Evolutionary conservation across 2,888 invertebrate genomes (phyloP).

Genomic region (Crossocerus cetratus): DNA sequence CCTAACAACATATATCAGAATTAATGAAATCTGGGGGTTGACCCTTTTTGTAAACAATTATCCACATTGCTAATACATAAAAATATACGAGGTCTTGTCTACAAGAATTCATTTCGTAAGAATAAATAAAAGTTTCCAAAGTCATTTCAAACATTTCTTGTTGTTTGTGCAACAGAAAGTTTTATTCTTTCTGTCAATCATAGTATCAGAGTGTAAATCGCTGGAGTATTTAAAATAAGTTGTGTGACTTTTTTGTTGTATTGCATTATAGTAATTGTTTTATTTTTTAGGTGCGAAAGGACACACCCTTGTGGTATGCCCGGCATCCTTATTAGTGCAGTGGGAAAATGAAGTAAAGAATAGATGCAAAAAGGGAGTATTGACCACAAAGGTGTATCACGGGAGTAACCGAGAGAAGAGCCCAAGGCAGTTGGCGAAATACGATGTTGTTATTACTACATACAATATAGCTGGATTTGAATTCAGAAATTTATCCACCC

Average conservation of each 20-base stretch:
- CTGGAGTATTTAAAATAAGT: too few relatives aligned
- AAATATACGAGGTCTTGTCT: too few relatives aligned
- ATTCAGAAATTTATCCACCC: conserved; percentile 69
- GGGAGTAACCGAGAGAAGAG: conserved; percentile 84
- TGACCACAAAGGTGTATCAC: conserved; percentile 86
- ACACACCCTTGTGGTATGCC: conserved; percentile 93
- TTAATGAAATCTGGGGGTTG: too few relatives aligned
- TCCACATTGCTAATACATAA: too few relatives aligned
- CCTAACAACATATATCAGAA: too few relatives aligned
- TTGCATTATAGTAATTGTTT: neutral
- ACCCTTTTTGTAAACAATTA: too few relatives aligned
- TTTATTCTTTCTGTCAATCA: conserved; percentile 3
- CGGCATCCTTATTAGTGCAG: conserved; percentile 93
- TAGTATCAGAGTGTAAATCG: conserved; percentile 49
- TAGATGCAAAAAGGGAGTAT: conserved; percentile 80
- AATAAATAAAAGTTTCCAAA: too few relatives aligned
- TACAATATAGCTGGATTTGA: conserved; percentile 87
- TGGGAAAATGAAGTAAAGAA: conserved; percentile 90
- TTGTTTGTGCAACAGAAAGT: conserved; percentile 16
- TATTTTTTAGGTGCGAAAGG: conserved; percentile 78
- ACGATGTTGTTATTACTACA: conserved; percentile 93
- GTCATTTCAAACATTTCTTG: too few relatives aligned
- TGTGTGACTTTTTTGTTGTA: neutral
- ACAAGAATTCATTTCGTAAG: too few relatives aligned
- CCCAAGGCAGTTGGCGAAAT: conserved; percentile 79